Evolutionary conservation across 1,140 invertebrate genomes (phyloP).

Genomic region (Pseudomyrmex flavicornis): DNA sequence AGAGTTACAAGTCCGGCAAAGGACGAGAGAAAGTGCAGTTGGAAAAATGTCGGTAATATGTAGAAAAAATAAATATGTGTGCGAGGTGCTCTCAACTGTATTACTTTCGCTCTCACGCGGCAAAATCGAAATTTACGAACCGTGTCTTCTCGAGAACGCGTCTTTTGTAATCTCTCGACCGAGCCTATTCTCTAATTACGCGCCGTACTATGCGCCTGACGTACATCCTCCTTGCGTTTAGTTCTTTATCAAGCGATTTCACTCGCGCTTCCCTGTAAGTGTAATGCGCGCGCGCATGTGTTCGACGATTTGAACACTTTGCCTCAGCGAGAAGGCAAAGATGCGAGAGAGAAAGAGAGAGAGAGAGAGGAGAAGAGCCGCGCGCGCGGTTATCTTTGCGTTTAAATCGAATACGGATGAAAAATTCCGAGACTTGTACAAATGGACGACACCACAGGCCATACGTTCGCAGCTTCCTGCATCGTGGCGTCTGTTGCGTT

Average conservation of each 20-base stretch:
- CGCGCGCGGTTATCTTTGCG: slow-evolving; percentile 70
- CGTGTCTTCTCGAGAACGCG: background rate
- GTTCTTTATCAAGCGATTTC: slow-evolving; percentile 36
- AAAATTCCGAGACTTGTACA: slow-evolving; percentile 75
- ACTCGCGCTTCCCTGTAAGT: background rate
- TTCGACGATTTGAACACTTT: slow-evolving; percentile 26
- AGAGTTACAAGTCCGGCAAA: background rate
- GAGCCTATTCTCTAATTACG: slow-evolving; percentile 22
- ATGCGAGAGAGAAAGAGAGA: background rate
- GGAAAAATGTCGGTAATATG: background rate
- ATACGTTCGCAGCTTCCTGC: slow-evolving; percentile 66
- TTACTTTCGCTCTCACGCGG: slow-evolving; percentile 14
- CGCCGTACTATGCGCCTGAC: slow-evolving; percentile 4
- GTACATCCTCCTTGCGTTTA: slow-evolving; percentile 9
- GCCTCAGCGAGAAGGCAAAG: background rate
- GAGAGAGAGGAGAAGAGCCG: slow-evolving; percentile 5
- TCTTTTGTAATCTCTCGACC: background rate
- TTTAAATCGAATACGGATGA: slow-evolving; percentile 76
- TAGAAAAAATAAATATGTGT: background rate
- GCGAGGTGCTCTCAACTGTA: background rate
- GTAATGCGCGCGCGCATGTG: background rate
- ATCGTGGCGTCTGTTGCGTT: slow-evolving; percentile 45
- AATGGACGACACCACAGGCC: slow-evolving; percentile 74
- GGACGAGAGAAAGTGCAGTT: background rate
- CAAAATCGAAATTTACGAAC: slow-evolving; percentile 32